Evolutionary conservation across 2,797 vertebrate species (phyloP).

Genomic region (Ceyx erithaca): DNA sequence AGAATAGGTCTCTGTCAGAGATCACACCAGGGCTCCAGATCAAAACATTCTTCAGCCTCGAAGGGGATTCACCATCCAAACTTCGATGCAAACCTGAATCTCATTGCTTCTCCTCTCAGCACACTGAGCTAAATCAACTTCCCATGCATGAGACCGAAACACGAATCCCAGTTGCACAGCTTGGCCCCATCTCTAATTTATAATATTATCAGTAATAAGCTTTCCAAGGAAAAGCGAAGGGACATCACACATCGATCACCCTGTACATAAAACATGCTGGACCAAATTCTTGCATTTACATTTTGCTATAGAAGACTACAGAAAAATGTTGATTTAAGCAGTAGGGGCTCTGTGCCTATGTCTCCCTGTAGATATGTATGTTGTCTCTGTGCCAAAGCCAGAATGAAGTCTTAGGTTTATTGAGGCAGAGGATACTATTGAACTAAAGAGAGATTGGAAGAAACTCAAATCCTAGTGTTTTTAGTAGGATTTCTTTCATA

Average conservation of each 20-base stretch:
- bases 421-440: background rate
- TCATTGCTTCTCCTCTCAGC: slow-evolving; percentile 41
- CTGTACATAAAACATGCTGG: background rate
- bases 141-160: background rate
- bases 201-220: slow-evolving; percentile 11
- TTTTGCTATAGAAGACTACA: background rate
- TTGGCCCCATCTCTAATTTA: slow-evolving; percentile 30
- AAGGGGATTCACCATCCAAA: slow-evolving; percentile 23
- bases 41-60: slow-evolving; percentile 35
- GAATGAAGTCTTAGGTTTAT: slow-evolving; percentile 21
- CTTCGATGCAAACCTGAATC: slow-evolving; percentile 15
- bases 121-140: slow-evolving; percentile 33
- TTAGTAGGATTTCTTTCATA: slow-evolving; percentile 51
- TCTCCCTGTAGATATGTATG: background rate
- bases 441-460: slow-evolving; percentile 45
- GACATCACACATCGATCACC: background rate
- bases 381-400: slow-evolving; percentile 19
- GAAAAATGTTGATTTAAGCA: slow-evolving; percentile 28
- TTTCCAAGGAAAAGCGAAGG: slow-evolving; percentile 27
- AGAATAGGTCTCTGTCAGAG: slow-evolving; percentile 41
- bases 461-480: slow-evolving; percentile 41
- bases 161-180: background rate
- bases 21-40: slow-evolving; percentile 8
- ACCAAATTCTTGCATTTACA: background rate
- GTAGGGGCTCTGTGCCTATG: background rate